Percentiles rank a stretch among this genome's conserved stretches.
Conservation (phyloP, 2,113 vertebrate species). For the Chloebia gouldiae region DNA sequence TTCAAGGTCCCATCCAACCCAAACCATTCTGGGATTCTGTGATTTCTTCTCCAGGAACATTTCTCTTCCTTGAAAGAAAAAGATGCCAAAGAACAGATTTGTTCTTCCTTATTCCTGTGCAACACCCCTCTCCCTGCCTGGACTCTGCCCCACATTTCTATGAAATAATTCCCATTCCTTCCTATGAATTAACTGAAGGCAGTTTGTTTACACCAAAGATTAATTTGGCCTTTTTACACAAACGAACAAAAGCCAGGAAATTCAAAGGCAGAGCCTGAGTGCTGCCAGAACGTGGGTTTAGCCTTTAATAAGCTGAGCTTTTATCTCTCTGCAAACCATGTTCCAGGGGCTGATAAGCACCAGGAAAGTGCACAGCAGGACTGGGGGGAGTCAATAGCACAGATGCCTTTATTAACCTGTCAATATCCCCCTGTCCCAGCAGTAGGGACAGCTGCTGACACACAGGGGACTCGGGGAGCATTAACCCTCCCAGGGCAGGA, state of each 20-base stretch:
- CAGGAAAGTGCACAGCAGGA: not conserved
- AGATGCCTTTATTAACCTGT: conserved; percentile 70
- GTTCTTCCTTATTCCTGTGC: not conserved
- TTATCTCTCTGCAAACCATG: not conserved
- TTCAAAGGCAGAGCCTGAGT: conserved; percentile 4
- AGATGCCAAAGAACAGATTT: not conserved
- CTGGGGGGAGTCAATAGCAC: not conserved
- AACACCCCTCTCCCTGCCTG: too few relatives aligned
- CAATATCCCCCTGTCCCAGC: conserved; percentile 61
- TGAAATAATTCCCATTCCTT: not conserved
- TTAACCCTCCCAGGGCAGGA: not conserved
- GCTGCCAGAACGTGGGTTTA: not conserved
- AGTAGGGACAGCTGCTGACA: conserved; percentile 7
- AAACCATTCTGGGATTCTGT: not conserved
- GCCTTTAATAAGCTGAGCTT: conserved; percentile 15
- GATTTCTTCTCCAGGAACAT: not conserved
- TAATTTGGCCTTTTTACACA: conserved; percentile 8
- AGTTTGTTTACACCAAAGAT: conserved; percentile 16
- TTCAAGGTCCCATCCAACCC: not conserved
- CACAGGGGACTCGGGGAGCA: conserved; percentile 16
- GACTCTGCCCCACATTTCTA: not conserved
- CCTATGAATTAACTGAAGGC: not conserved
- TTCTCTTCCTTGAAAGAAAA: not conserved
- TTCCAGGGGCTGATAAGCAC: conserved; percentile 31
- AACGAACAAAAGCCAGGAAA: conserved; percentile 54